Percentiles rank a stretch among this genome's conserved stretches.
phyloP scores from a whole-genome alignment of 1,140 invertebrate genomes.

The Ips typographus region DNA sequence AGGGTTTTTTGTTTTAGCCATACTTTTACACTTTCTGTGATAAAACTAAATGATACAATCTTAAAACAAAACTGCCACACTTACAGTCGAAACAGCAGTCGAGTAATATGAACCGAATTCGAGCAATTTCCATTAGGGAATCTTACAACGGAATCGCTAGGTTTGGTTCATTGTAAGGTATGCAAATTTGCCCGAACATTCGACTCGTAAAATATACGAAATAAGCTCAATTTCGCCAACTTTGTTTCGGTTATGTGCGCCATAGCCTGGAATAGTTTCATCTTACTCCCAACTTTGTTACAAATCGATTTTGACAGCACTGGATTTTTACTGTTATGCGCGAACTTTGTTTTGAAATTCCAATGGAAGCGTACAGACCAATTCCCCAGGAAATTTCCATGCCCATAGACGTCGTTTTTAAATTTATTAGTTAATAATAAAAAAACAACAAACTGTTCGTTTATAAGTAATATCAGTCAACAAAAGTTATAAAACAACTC shows the following conservation, averaged over 20 bases:
- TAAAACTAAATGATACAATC: too few species aligned
- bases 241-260: not conserved
- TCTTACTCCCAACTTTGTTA: constrained; percentile 25
- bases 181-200: constrained; percentile 1
- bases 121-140: constrained; percentile 1
- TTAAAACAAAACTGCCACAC: too few species aligned
- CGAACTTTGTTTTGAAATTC: constrained; percentile 44
- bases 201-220: constrained; percentile 10
- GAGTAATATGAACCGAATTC: not conserved
- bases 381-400: not conserved
- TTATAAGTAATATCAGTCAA: too few species aligned
- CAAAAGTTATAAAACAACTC: too few species aligned
- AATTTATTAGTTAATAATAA: too few species aligned
- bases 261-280: constrained; percentile 12
- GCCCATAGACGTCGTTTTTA: not conserved
- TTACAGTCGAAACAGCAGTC: not conserved
- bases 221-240: constrained; percentile 13
- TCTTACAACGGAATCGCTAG: not conserved
- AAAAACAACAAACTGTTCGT: too few species aligned
- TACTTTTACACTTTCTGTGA: too few species aligned
- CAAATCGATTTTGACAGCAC: constrained; percentile 44
- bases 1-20: too few species aligned
- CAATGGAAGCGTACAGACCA: constrained; percentile 27
- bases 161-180: constrained; percentile 4
- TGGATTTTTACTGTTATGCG: constrained; percentile 46